Evolutionary conservation across 2,888 invertebrate species (phyloP), one percentile per base, ranked within the genome.

Genomic region (Alsophila aescularia): DNA sequence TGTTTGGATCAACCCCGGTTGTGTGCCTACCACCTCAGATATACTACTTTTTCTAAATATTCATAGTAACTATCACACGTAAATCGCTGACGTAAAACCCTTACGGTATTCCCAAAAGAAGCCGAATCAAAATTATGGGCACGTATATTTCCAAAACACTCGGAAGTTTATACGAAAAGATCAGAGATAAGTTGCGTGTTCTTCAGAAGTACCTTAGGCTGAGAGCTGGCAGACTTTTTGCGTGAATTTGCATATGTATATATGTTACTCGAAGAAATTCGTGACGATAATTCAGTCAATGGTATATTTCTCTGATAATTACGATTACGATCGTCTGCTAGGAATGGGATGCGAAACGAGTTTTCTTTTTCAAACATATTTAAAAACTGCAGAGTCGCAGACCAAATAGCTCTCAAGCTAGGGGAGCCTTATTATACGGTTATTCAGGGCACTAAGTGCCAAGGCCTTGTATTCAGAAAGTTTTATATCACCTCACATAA

Each of bases 391-490:
- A 3, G 2, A 24, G n/a, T 18, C 5, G 27, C 43, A 43, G 43
- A 32, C 14, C 3, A 41, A 15, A 12, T 35, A 9, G n/a, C n/a
- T 13, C 29, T n/a, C 64, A 58, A 61, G 70, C 59, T 66, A 58
- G 57, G 67, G 67, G 65, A 45, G 50, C 62, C 67, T 61, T 72
- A 72, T 71, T 64, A 71, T 72, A 63, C 57, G 59, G 49, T 53
- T 67, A 53, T 68, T 69, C 57, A 52, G 61, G 66, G 48, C 63
- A 62, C 65, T 66, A 60, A 60, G n/a, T n/a, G n/a, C 54, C 47
- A 59, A 53, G 57, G 62, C 60, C 61, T 69, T 71, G 69, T 73
- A 73, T 72, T 73, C 61, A 66, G 62, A 62, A 71, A 73, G 74
- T 72, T 68, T 77, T 66, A 73, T 73, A 73, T 70, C 52, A 65